phyloP scores from a whole-genome alignment of 2,113 vertebrate species.

The Mobula birostris region DNA sequence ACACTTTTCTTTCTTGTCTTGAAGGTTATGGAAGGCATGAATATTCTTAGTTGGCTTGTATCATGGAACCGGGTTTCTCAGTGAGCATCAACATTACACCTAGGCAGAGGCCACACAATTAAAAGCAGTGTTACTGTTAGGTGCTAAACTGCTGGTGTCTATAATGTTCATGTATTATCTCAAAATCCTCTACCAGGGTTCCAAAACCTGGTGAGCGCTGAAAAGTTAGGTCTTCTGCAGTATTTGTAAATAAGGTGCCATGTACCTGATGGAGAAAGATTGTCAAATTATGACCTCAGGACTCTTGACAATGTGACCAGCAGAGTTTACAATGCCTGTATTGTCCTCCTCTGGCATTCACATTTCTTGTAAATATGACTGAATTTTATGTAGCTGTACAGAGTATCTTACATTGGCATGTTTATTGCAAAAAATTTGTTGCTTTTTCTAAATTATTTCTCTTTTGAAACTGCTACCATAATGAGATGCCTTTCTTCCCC shows the following conservation, averaged over 20 bases:
- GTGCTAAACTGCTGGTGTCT: not conserved
- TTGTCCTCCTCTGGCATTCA: not conserved
- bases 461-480: not conserved
- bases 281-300: not conserved
- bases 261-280: not conserved
- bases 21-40: not conserved
- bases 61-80: not conserved
- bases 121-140: not conserved
- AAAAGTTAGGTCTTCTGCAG: not conserved
- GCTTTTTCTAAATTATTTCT: constrained; percentile 33
- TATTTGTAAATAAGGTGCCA: constrained; percentile 8
- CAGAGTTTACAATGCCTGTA: not conserved
- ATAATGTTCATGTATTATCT: not conserved
- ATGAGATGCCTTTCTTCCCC: not conserved
- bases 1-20: not conserved
- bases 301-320: not conserved
- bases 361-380: constrained; percentile 22
- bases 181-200: not conserved
- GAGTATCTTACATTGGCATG: constrained; percentile 4
- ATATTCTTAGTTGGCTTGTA: not conserved
- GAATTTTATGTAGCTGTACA: constrained; percentile 13
- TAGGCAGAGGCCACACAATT: not conserved
- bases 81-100: not conserved
- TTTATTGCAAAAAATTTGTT: constrained; percentile 34
- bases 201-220: not conserved